Percentiles rank a stretch among this genome's conserved stretches.
Conservation (phyloP, 2,888 invertebrate species). For the Calameuta filiformis region DNA sequence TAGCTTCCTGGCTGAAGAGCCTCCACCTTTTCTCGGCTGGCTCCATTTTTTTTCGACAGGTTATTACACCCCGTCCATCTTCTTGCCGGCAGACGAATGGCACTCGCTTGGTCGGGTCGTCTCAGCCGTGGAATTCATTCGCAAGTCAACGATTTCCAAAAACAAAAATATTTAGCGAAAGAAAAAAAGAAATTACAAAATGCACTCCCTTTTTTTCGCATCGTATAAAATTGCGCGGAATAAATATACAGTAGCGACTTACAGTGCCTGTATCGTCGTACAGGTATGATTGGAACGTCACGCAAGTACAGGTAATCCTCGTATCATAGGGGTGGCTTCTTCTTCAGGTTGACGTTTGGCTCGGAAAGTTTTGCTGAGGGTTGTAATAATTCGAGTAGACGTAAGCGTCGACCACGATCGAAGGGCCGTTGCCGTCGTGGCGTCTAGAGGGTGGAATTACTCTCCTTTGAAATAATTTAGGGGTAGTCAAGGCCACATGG, state of each 20-base stretch:
- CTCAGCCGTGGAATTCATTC: not conserved
- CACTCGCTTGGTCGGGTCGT: not conserved
- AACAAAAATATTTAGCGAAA: no score
- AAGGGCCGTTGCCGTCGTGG: not conserved
- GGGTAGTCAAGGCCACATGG: conserved; percentile 13
- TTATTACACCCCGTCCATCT: not conserved
- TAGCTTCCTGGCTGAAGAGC: conserved; percentile 6
- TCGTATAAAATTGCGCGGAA: not conserved
- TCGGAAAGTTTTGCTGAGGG: not conserved
- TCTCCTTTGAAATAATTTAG: conserved; percentile 28
- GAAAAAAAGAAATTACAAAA: no score
- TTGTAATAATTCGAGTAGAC: not conserved
- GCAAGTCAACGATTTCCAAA: no score
- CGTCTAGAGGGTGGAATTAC: conserved; percentile 11
- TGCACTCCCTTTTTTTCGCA: not conserved
- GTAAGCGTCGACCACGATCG: not conserved
- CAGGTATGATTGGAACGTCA: not conserved
- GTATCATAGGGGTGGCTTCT: not conserved
- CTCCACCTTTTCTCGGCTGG: not conserved
- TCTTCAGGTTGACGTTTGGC: not conserved
- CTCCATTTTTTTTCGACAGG: not conserved
- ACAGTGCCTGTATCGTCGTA: no score
- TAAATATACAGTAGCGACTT: not conserved
- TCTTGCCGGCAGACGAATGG: not conserved
- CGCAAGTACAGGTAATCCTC: not conserved